phyloP scores from a whole-genome alignment of 2,888 invertebrate genomes.

The Tridacna gigas region DNA sequence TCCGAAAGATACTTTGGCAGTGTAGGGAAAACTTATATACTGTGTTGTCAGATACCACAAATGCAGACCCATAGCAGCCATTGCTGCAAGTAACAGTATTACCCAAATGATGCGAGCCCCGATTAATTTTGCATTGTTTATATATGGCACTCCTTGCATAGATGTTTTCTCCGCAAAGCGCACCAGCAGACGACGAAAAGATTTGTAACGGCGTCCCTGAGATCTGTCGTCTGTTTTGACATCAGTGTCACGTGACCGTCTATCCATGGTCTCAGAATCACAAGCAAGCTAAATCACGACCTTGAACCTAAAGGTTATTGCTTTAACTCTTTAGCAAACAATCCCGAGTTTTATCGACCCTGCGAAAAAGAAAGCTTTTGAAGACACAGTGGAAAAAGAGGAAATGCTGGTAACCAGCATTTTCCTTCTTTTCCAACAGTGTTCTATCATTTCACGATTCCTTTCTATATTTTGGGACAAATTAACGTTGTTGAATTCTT shows the following conservation, averaged over 20 bases:
- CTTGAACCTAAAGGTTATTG: too few relatives aligned
- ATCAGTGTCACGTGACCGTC: background rate
- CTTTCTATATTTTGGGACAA: too few relatives aligned
- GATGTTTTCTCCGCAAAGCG: slow-evolving; percentile 74
- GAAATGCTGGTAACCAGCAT: too few relatives aligned
- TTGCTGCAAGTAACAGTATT: slow-evolving; percentile 52
- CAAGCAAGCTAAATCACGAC: too few relatives aligned
- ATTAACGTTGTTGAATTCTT: too few relatives aligned
- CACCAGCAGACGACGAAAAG: slow-evolving; percentile 54
- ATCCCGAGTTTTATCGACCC: too few relatives aligned
- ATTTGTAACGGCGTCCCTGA: background rate
- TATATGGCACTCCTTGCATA: slow-evolving; percentile 73
- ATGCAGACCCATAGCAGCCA: slow-evolving; percentile 65
- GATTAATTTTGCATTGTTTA: slow-evolving; percentile 62
- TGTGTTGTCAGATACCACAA: slow-evolving; percentile 63
- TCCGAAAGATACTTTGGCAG: slow-evolving; percentile 59
- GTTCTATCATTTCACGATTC: too few relatives aligned
- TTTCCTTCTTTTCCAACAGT: too few relatives aligned
- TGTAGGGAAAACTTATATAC: slow-evolving; percentile 64
- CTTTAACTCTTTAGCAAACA: too few relatives aligned
- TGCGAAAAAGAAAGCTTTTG: too few relatives aligned
- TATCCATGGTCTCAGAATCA: background rate
- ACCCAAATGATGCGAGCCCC: slow-evolving; percentile 67
- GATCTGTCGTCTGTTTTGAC: background rate
- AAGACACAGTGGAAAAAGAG: too few relatives aligned